These are phyloP conservation scores for Chloroceryle aenea DNA, from an alignment of 2,113 vertebrate species.

Conservation along the genomic window DNA sequence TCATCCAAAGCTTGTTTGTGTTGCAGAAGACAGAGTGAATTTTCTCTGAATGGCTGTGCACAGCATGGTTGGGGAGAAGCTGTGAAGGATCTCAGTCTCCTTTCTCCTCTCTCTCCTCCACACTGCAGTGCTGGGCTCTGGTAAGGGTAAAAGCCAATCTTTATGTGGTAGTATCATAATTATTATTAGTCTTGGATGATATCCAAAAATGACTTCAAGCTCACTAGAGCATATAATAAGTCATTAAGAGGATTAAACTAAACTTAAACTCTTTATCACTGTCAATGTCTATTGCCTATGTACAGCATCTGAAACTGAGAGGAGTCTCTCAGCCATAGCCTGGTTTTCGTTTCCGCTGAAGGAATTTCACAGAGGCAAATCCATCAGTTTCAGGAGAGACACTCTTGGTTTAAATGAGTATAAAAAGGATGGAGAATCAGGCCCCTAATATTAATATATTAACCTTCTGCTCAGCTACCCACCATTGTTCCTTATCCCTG, in stretches of 20 bases:
- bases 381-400: not conserved
- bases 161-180: not conserved
- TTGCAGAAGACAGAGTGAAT: not conserved
- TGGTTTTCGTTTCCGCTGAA: not conserved
- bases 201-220: conserved; percentile 2
- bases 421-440: not conserved
- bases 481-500: not conserved
- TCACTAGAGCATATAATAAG: conserved; percentile 8
- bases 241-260: not conserved
- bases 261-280: not conserved
- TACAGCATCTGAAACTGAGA: not conserved
- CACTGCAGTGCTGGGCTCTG: not conserved
- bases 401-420: not conserved
- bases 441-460: not conserved
- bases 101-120: not conserved
- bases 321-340: not conserved
- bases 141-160: not conserved
- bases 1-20: not conserved
- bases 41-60: not conserved
- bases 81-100: not conserved
- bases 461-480: not conserved
- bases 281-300: not conserved
- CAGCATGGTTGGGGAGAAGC: not conserved
- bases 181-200: conserved; percentile 31
- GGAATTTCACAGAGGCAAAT: not conserved